Evolutionary conservation across 2,888 invertebrate genomes (phyloP).

Genomic region (Calameuta idolon): DNA sequence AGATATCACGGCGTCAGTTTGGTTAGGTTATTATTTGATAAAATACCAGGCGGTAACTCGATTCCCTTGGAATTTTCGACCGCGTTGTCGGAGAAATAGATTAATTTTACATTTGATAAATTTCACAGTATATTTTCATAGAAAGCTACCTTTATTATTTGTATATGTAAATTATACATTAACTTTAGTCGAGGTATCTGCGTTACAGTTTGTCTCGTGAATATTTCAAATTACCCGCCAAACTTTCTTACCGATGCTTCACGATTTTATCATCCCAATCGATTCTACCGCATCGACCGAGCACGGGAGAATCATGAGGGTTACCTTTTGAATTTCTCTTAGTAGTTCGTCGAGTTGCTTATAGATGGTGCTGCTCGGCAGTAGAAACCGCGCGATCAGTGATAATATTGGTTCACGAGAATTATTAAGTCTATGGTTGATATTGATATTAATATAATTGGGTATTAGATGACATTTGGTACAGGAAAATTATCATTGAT

Average conservation of each 20-base stretch:
- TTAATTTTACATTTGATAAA: background rate
- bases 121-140: too few relatives aligned
- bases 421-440: background rate
- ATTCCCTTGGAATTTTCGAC: background rate
- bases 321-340: background rate
- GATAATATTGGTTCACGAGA: background rate
- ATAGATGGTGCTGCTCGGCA: background rate
- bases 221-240: background rate
- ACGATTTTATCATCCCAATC: background rate
- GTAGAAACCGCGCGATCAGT: background rate
- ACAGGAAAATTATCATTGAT: too few relatives aligned
- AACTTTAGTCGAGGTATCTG: too few relatives aligned
- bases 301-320: background rate
- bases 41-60: constrained; percentile 17
- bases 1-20: constrained; percentile 39
- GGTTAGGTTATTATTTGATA: constrained; percentile 56
- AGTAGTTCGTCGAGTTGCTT: background rate
- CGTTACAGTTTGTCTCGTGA: too few relatives aligned
- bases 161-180: too few relatives aligned
- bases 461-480: background rate
- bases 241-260: background rate
- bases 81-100: background rate
- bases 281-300: background rate
- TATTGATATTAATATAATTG: too few relatives aligned
- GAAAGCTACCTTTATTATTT: too few relatives aligned